Evolutionary conservation across 1,140 invertebrate genomes (phyloP).

Genomic region (Anadara kagoshimensis): DNA sequence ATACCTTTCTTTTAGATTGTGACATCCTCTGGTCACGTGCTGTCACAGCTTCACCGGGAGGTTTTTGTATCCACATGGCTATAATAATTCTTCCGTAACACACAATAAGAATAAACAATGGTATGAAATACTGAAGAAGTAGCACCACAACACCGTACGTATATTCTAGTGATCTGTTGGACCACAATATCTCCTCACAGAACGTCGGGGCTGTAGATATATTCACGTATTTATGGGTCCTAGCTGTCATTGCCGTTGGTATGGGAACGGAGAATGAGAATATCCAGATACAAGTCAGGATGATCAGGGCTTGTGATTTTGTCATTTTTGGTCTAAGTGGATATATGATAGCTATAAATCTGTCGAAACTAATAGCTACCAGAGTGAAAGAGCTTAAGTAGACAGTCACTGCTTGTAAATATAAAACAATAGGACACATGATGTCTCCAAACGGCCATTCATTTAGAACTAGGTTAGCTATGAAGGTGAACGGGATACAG

Average conservation of each 20-base stretch:
- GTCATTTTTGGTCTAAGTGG: constrained; percentile 87
- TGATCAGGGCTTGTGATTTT: constrained; percentile 81
- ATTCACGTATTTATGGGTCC: constrained; percentile 57
- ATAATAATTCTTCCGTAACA: constrained; percentile 91
- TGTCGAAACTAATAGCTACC: constrained; percentile 95
- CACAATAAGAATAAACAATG: constrained; percentile 87
- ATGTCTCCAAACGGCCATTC: constrained; percentile 93
- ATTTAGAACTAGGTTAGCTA: constrained; percentile 88
- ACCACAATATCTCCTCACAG: constrained; percentile 65
- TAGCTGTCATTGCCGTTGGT: constrained; percentile 84
- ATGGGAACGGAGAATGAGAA: constrained; percentile 86
- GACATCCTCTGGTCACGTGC: constrained; percentile 88
- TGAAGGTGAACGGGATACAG: constrained; percentile 94
- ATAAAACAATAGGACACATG: constrained; percentile 90
- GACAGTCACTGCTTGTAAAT: constrained; percentile 94
- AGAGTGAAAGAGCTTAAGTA: constrained; percentile 96
- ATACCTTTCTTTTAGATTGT: constrained; percentile 91
- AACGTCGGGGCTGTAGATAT: constrained; percentile 48
- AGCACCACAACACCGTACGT: constrained; percentile 86
- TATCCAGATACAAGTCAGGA: constrained; percentile 85
- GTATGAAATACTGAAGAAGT: constrained; percentile 89
- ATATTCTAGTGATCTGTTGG: constrained; percentile 74
- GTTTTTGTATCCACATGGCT: constrained; percentile 90
- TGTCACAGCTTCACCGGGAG: constrained; percentile 89
- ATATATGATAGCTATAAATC: constrained; percentile 95